These are phyloP conservation scores for Drosophila pruinosa DNA, from an alignment of 1,140 invertebrate species.

Conservation along the genomic window DNA sequence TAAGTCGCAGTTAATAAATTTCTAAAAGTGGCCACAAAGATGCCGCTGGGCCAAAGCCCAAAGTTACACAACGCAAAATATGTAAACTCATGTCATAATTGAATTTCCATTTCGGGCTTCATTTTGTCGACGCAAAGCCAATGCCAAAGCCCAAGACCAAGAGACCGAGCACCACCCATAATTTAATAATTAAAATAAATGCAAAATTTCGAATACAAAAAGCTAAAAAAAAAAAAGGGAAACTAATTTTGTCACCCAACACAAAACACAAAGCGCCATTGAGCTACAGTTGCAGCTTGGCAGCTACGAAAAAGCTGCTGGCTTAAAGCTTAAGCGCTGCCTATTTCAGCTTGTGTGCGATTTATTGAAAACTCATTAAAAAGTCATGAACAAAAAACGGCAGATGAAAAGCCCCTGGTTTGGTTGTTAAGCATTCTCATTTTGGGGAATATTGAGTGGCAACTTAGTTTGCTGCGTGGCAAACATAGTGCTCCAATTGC, in stretches of 20 bases:
- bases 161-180: background rate
- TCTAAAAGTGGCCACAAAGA: conserved; percentile 35
- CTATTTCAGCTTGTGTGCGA: conserved; percentile 3
- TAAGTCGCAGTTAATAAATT: conserved; percentile 49
- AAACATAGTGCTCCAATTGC: background rate
- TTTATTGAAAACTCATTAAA: conserved; percentile 75
- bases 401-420: background rate
- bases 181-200: conserved; percentile 64
- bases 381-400: conserved; percentile 30
- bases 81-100: conserved; percentile 70
- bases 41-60: conserved; percentile 5
- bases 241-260: conserved; percentile 66
- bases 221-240: conserved; percentile 5
- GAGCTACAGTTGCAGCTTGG: background rate
- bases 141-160: background rate
- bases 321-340: conserved; percentile 49
- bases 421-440: background rate
- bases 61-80: conserved; percentile 36
- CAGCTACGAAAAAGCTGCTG: background rate
- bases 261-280: conserved; percentile 12
- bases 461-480: background rate
- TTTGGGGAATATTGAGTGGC: background rate
- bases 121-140: conserved; percentile 19
- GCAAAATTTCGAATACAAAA: conserved; percentile 30
- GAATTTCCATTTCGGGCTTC: conserved; percentile 63